Conservation (phyloP, 2,113 vertebrate genomes). For the Phyllopteryx taeniolatus region DNA sequence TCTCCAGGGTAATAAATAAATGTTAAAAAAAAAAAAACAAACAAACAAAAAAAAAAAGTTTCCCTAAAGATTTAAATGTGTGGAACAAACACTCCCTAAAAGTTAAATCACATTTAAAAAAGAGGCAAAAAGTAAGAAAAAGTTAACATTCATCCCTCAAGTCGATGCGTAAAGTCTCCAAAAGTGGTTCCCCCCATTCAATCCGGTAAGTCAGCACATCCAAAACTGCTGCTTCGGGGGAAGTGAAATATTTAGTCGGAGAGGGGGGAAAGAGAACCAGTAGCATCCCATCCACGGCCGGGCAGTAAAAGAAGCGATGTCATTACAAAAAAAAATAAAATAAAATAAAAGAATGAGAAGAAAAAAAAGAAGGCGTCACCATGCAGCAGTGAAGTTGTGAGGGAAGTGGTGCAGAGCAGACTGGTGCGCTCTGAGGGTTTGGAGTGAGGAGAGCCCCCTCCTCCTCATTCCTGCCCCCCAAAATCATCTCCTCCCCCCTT, state of each 20-base stretch:
- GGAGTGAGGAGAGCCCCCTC: slow-evolving; percentile 17
- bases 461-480: not conserved
- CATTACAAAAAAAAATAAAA: slow-evolving; percentile 19
- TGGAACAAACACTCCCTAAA: not conserved
- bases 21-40: not conserved
- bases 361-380: not conserved
- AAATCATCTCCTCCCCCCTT: slow-evolving; percentile 8
- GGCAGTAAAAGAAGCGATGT: slow-evolving; percentile 38
- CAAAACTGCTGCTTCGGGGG: slow-evolving; percentile 30
- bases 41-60: slow-evolving; percentile 3
- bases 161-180: slow-evolving; percentile 47
- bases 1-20: slow-evolving; percentile 5
- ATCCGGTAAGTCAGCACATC: slow-evolving; percentile 25
- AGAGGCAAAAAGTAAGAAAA: not conserved
- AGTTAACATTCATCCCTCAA: slow-evolving; percentile 31
- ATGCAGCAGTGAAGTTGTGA: slow-evolving; percentile 46
- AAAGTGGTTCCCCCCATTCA: slow-evolving; percentile 21
- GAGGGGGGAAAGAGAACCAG: slow-evolving; percentile 37
- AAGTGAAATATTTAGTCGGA: slow-evolving; percentile 44
- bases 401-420: slow-evolving; percentile 60
- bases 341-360: not conserved
- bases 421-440: slow-evolving; percentile 55
- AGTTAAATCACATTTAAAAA: not conserved
- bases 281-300: slow-evolving; percentile 50
- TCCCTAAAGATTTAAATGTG: not conserved